A percentile compares a stretch with the other conserved stretches of the same genome.
These are phyloP conservation scores for Suncus etruscus DNA, from an alignment of 2,113 vertebrate species.

Conservation along the genomic window DNA sequence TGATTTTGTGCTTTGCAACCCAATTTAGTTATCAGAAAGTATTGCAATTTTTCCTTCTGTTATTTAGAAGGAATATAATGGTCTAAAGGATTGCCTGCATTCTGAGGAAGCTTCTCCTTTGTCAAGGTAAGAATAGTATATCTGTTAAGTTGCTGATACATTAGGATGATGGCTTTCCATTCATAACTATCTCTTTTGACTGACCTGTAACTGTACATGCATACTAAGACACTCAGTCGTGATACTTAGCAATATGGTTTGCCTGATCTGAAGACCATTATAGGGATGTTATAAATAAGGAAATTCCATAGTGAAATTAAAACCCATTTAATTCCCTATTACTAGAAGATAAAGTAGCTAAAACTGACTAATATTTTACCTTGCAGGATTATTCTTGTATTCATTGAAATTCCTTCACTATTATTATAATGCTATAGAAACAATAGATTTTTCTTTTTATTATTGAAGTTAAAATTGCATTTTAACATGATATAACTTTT, in stretches of 20 bases:
- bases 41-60: constrained; percentile 73
- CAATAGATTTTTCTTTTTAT: neutral
- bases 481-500: no score
- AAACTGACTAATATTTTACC: constrained; percentile 1
- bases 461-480: no score
- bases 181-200: constrained; percentile 12
- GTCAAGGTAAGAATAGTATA: constrained; percentile 69
- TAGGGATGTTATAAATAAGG: neutral
- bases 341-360: neutral
- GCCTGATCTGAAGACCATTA: neutral
- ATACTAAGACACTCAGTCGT: neutral
- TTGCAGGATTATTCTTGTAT: neutral
- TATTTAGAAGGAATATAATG: constrained; percentile 68
- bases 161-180: constrained; percentile 58
- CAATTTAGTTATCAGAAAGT: constrained; percentile 72
- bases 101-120: constrained; percentile 69
- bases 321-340: neutral
- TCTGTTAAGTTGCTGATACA: constrained; percentile 75
- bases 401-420: neutral
- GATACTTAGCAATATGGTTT: neutral
- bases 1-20: constrained; percentile 74
- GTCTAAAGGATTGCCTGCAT: constrained; percentile 64
- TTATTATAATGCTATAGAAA: neutral
- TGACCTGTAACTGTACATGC: neutral
- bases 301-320: neutral